A percentile compares a stretch with the other conserved stretches of the same genome.
phyloP scores from a whole-genome alignment of 1,140 invertebrate species.

The Drosophila guanche region DNA sequence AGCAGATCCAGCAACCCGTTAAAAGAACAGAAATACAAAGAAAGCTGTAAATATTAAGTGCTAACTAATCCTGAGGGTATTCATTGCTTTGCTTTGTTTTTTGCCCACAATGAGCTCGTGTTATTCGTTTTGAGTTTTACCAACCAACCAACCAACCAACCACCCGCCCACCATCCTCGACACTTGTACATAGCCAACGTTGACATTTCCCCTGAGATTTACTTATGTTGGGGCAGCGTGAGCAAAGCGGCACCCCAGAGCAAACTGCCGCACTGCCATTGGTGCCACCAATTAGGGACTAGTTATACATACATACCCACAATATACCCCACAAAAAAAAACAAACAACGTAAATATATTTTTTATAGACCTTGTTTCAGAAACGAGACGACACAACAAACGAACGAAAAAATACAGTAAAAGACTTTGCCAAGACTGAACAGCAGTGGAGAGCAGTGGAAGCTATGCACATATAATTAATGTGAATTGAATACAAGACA shows the following conservation, averaged over 20 bases:
- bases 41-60: constrained; percentile 71
- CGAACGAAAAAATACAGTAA: constrained; percentile 33
- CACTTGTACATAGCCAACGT: constrained; percentile 67
- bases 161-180: constrained; percentile 6
- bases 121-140: constrained; percentile 27
- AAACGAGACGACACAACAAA: constrained; percentile 5
- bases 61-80: constrained; percentile 36
- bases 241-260: constrained; percentile 56
- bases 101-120: constrained; percentile 12
- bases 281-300: constrained; percentile 64
- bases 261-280: constrained; percentile 68
- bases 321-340: constrained; percentile 3
- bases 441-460: constrained; percentile 67
- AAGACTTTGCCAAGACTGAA: constrained; percentile 79
- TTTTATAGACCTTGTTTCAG: constrained; percentile 67
- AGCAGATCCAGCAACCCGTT: constrained; percentile 49
- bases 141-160: no score
- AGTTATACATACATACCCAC: constrained; percentile 33
- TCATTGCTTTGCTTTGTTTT: constrained; percentile 35
- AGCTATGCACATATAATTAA: not conserved
- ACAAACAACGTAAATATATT: constrained; percentile 52
- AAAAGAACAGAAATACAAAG: constrained; percentile 52
- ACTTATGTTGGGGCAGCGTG: constrained; percentile 36
- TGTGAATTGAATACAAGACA: not conserved
- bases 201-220: constrained; percentile 63